These are phyloP conservation scores for Champsocephalus gunnari DNA, from an alignment of 2,797 vertebrate species.

Conservation along the genomic window DNA sequence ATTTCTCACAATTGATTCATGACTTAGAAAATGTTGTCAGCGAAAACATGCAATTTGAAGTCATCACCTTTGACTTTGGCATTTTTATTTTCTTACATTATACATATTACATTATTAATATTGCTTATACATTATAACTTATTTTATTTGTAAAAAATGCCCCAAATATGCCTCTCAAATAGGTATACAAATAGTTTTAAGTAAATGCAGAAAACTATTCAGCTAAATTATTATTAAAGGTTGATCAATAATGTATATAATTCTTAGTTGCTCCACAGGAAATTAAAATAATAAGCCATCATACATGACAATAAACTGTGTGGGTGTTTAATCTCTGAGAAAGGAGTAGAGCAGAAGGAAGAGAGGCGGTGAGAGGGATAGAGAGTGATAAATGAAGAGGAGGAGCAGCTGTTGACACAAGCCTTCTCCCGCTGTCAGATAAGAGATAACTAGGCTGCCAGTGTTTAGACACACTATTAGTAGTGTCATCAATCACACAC, in stretches of 20 bases:
- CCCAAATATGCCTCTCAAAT: too few relatives aligned
- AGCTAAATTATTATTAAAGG: too few relatives aligned
- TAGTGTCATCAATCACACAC: slow-evolving; percentile 77
- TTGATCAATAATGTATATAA: not conserved
- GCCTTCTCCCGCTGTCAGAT: slow-evolving; percentile 65
- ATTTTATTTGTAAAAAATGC: too few relatives aligned
- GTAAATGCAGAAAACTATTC: too few relatives aligned
- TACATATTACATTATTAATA: not conserved
- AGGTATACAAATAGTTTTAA: too few relatives aligned
- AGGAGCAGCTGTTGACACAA: slow-evolving; percentile 68
- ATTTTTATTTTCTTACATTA: not conserved
- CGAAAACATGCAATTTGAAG: not conserved
- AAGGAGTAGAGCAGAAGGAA: slow-evolving; percentile 16
- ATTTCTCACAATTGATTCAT: not conserved
- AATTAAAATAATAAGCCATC: slow-evolving; percentile 8
- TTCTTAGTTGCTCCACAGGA: not conserved
- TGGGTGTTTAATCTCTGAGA: slow-evolving; percentile 25
- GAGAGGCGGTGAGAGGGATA: slow-evolving; percentile 18
- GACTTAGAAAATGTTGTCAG: not conserved
- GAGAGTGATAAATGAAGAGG: slow-evolving; percentile 76
- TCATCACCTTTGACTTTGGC: not conserved
- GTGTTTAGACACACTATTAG: slow-evolving; percentile 79
- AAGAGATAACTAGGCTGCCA: slow-evolving; percentile 74
- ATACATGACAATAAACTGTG: not conserved
- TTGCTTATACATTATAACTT: too few relatives aligned